Base-by-base conservation (phyloP, 2,113 vertebrate species). In the Leptobrachium leishanense region DNA sequence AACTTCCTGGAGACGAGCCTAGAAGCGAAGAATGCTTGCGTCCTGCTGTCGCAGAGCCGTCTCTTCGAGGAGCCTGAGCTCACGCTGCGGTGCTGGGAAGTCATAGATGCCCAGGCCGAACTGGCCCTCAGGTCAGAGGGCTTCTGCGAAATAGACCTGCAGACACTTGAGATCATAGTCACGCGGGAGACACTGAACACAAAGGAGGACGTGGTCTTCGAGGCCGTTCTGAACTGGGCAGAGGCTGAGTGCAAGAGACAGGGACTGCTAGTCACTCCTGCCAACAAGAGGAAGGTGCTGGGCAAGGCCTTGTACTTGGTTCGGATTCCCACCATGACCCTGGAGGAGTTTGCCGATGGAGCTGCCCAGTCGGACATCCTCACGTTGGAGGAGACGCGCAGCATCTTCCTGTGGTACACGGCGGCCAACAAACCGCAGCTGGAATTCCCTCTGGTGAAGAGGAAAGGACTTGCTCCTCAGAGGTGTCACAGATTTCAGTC, bases 71-170 rank as follows among this genome's bases (percentile, higher is more conserved):
- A 99, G 87, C 95, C 96, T 0, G 96, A 98, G 86, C 90, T 99
- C 86, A 96, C 93, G 0, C 94, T 95, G 90, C 95, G 98, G 78
- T 99, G 98, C 90, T 99, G 98, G 98, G 95, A 98, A 88, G 97
- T 99, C 76, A 99, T 99, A 6, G 98, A 99, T 5, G 96, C 97
- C 0, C 98, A 99, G 86, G 97, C 98, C 0, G 97, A 98, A 89
- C 94, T 98, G 76, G 95, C 96, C 1, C 93, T 99, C 62, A 41
- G 92, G 80, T 98, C 96, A 0, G 97, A 98, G 72, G 96, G 97
- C 82, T 98, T 99, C 90, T 94, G 96, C 5, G 95, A 98, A 84
- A 95, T 99, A 12, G 98, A 99, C 85, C 89, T 90, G 85, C 94
- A 92, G 82, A 98, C 97, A 0, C 88, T 99, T 86, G 95, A 98